These are phyloP conservation scores for Euleptes europaea DNA, from an alignment of 2,113 vertebrate species.

Conservation along the genomic window DNA sequence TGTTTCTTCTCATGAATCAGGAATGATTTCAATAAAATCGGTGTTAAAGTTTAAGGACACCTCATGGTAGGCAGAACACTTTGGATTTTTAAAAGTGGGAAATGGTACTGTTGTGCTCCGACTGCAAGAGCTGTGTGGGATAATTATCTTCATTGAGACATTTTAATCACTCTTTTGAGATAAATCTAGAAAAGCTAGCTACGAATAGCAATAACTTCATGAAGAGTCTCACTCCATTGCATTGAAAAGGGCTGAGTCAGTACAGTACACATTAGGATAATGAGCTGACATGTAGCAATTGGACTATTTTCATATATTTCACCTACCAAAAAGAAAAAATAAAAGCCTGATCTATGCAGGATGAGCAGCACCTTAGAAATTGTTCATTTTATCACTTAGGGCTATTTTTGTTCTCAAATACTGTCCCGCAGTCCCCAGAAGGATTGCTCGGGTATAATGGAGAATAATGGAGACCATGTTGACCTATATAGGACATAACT, in stretches of 20 bases:
- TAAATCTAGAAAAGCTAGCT: slow-evolving; percentile 17
- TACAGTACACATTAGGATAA: slow-evolving; percentile 20
- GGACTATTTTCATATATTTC: slow-evolving; percentile 19
- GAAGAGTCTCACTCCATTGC: background rate
- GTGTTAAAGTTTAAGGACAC: slow-evolving; percentile 39
- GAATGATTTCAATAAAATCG: background rate
- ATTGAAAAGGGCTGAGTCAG: slow-evolving; percentile 33
- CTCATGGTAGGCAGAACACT: slow-evolving; percentile 24
- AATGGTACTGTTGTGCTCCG: slow-evolving; percentile 26
- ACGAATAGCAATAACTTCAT: slow-evolving; percentile 40
- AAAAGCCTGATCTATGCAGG: background rate
- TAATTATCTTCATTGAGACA: slow-evolving; percentile 33
- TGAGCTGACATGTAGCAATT: slow-evolving; percentile 10
- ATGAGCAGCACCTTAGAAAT: slow-evolving; percentile 15
- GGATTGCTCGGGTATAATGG: background rate
- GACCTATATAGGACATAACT: background rate
- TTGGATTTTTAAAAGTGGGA: slow-evolving; percentile 15
- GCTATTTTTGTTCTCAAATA: background rate
- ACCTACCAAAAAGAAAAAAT: background rate
- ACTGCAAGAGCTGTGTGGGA: slow-evolving; percentile 32
- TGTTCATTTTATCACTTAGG: background rate
- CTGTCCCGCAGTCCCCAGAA: background rate
- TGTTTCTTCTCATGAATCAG: slow-evolving; percentile 22
- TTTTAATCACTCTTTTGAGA: slow-evolving; percentile 48
- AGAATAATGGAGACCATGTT: background rate